Base-by-base conservation (phyloP, 2,888 invertebrate species). In the Bembecia ichneumoniformis region DNA sequence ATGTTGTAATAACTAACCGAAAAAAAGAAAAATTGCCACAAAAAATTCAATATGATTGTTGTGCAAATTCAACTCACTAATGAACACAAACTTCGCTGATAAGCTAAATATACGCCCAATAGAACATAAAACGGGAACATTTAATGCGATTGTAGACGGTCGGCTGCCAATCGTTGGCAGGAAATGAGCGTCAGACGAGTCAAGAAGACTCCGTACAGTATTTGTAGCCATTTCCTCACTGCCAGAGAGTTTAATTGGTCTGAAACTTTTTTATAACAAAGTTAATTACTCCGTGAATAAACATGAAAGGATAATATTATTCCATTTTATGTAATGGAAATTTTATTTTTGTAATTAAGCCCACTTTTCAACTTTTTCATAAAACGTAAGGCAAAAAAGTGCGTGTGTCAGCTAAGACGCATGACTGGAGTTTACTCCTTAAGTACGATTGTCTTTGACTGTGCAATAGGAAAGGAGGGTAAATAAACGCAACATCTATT, bases 101-200 rank as follows among this genome's bases (percentile, higher is more conserved):
- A 44, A 44, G 44, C 3, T 44, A 14, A 40, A 40, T 40, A 40
- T n/a, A 13, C 11, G 3, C 7, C 40, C 13, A 11, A 50, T 47
- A 43, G 35, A 53, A 52, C 56, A 59, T 63, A 57, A 59, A 66
- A 58, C 56, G 49, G 57, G 49, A 43, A 48, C 56, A 51, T 60
- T 63, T 70, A 67, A 72, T 62, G 57, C 58, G 65, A 71, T 70
- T 72, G 63, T 66, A 66, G 62, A 60, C 57, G 59, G 58, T 58
- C 14, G 58, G 68, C 61, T 67, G 69, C 60, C 75, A 72, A 75
- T 75, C 68, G 60, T 49, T 52, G 47, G 52, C 66, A 71, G 74
- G 75, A 77, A 76, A 75, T 73, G 53, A 63, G 49, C 45, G 52
- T 52, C 51, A 52, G 49, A 52, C 44, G 16, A 36, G 49, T 35